phyloP scores from a whole-genome alignment of 2,113 vertebrate genomes.

The Neodon shergylaensis region DNA sequence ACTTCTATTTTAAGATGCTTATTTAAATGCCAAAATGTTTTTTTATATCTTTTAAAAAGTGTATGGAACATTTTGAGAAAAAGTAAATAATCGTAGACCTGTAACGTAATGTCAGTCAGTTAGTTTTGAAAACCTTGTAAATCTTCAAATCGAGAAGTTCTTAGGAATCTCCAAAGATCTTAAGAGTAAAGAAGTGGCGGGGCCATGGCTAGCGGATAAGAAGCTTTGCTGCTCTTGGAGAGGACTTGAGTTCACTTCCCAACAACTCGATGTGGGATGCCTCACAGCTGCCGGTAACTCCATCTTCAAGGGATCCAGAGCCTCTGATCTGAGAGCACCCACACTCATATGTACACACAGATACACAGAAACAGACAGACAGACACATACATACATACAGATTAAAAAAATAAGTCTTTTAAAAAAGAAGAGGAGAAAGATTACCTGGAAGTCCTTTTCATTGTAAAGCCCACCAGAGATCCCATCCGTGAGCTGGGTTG shows the following conservation, averaged over 20 bases:
- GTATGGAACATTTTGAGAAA: conserved; percentile 3
- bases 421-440: neutral
- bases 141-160: neutral
- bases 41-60: neutral
- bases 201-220: neutral
- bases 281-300: neutral
- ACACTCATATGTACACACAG: neutral
- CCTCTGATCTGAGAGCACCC: neutral
- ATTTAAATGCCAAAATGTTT: neutral
- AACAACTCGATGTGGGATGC: neutral
- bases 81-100: conserved; percentile 39
- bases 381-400: neutral
- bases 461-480: neutral
- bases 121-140: conserved; percentile 1
- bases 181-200: neutral
- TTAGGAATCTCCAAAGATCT: conserved; percentile 31
- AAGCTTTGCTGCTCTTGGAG: neutral
- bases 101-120: neutral
- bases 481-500: neutral
- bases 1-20: conserved; percentile 8
- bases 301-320: neutral
- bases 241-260: neutral
- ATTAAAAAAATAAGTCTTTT: neutral
- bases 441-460: neutral
- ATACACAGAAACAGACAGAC: neutral